A percentile compares a stretch with the other conserved stretches of the same genome.
These are phyloP conservation scores for Grapholita molesta DNA, from an alignment of 1,140 invertebrate species.

Conservation along the genomic window DNA sequence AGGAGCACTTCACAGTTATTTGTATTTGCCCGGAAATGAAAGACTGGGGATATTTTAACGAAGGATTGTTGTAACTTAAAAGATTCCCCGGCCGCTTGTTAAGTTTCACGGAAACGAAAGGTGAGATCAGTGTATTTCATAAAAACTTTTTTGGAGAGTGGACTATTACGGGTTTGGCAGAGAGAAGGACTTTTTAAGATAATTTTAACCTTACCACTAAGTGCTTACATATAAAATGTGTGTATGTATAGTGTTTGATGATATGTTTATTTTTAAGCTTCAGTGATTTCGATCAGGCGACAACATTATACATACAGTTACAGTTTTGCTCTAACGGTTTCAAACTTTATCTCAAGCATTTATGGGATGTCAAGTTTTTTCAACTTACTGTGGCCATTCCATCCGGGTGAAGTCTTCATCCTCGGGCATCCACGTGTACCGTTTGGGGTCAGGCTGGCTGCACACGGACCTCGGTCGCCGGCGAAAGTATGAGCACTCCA, in stretches of 20 bases:
- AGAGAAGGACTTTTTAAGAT: too few relatives aligned
- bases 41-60: neutral
- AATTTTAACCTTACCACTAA: too few relatives aligned
- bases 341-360: neutral
- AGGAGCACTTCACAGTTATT: constrained; percentile 11
- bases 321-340: neutral
- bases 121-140: neutral
- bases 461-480: constrained; percentile 86
- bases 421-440: constrained; percentile 86
- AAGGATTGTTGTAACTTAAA: neutral
- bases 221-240: too few relatives aligned
- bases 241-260: neutral
- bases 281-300: too few relatives aligned
- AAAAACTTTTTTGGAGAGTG: neutral
- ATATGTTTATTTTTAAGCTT: too few relatives aligned
- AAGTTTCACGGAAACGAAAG: neutral
- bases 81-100: neutral
- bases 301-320: neutral
- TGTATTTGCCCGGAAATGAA: constrained; percentile 6
- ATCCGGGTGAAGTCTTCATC: constrained; percentile 85
- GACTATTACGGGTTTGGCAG: neutral
- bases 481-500: constrained; percentile 87
- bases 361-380: neutral
- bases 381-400: constrained; percentile 81
- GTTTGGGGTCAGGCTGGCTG: constrained; percentile 83